Conservation (phyloP, 2,113 vertebrate genomes). For the Protobothrops flavoviridis region DNA sequence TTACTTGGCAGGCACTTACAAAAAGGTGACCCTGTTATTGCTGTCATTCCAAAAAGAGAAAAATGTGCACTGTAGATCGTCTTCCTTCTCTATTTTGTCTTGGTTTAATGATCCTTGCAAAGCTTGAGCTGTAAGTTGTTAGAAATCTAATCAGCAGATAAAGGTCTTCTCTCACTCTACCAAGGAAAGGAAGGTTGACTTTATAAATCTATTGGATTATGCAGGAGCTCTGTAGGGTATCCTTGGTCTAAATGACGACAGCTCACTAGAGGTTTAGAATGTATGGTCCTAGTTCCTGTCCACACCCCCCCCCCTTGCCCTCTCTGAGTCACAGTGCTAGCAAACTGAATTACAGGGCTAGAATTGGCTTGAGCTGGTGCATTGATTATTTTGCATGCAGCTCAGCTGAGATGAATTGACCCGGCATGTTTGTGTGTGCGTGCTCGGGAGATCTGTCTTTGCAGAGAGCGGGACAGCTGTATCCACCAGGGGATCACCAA, state of each 20-base stretch:
- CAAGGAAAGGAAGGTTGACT: slow-evolving; percentile 48
- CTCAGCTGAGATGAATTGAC: slow-evolving; percentile 41
- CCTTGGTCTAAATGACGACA: slow-evolving; percentile 58
- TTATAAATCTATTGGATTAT: slow-evolving; percentile 69
- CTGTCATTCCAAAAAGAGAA: background rate
- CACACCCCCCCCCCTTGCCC: background rate
- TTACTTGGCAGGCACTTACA: background rate
- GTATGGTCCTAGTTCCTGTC: slow-evolving; percentile 35
- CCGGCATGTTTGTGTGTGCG: slow-evolving; percentile 51
- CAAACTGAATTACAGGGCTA: slow-evolving; percentile 49
- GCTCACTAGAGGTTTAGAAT: slow-evolving; percentile 62
- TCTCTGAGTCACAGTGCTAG: slow-evolving; percentile 57
- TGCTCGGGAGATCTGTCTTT: slow-evolving; percentile 71
- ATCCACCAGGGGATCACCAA: slow-evolving; percentile 78
- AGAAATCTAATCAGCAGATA: background rate
- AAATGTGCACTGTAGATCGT: background rate
- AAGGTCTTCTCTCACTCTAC: background rate
- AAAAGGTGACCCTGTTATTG: background rate
- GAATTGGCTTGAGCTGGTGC: slow-evolving; percentile 55
- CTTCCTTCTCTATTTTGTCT: background rate
- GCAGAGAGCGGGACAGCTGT: slow-evolving; percentile 76
- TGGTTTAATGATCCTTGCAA: background rate
- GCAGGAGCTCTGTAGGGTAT: slow-evolving; percentile 60
- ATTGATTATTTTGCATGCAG: slow-evolving; percentile 50
- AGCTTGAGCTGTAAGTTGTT: background rate